These are phyloP conservation scores for Papilio aristodemus DNA, from an alignment of 1,140 invertebrate genomes.

Conservation along the genomic window DNA sequence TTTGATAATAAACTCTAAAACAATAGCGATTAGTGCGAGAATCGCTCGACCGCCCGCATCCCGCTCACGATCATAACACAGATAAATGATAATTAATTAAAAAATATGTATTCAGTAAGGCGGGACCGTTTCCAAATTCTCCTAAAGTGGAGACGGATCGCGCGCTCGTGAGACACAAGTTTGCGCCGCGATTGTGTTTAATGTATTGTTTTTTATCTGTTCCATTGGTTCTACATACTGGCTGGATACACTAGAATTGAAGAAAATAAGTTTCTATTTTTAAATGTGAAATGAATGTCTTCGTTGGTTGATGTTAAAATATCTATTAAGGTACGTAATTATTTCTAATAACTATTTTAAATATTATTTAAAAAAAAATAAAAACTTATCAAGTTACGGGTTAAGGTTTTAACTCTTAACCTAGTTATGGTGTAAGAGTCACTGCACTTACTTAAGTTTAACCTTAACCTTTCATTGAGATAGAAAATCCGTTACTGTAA, in stretches of 20 bases:
- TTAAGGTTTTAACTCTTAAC: conserved; percentile 1
- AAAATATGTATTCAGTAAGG: conserved; percentile 66
- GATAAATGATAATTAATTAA: conserved; percentile 75
- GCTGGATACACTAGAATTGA: neutral
- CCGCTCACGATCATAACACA: conserved; percentile 54
- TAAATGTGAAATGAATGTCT: neutral
- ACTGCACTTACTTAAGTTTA: neutral
- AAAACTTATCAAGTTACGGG: no score
- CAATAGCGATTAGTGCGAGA: conserved; percentile 37
- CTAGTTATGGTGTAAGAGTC: neutral
- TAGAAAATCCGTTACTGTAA: neutral
- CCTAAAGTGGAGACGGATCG: conserved; percentile 53
- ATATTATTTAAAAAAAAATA: no score
- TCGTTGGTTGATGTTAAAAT: neutral
- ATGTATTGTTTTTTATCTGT: conserved; percentile 5
- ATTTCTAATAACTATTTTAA: neutral
- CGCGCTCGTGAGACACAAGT: conserved; percentile 41
- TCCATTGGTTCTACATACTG: conserved; percentile 13
- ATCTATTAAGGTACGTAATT: neutral
- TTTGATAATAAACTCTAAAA: conserved; percentile 44
- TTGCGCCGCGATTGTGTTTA: conserved; percentile 35
- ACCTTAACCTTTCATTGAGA: neutral
- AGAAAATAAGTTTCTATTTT: no score
- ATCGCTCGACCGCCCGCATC: conserved; percentile 35
- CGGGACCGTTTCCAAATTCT: conserved; percentile 65